Evolutionary conservation across 2,113 vertebrate genomes (phyloP), one percentile per base, ranked within the genome.

Genomic region (Cephalopholis sonnerati): DNA sequence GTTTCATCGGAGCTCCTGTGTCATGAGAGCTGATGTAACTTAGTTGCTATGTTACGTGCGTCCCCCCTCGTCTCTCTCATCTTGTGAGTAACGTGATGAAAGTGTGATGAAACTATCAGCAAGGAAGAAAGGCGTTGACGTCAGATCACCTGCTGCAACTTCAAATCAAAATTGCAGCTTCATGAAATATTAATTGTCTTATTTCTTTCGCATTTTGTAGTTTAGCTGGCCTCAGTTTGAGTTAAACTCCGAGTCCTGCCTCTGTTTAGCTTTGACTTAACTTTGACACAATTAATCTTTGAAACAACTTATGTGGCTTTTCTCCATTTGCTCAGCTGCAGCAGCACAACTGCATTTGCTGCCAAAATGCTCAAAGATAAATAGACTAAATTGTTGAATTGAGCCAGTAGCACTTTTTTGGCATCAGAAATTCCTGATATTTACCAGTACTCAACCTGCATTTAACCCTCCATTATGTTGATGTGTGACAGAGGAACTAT

Each of bases 11-110:
- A 27, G 65, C 68, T 74, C 53, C 55, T 18, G 55, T 32, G 46
- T 86, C 69, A 1, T 16, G 15, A 15, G 67, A 69, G 58, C 80
- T 92, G 86, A 93, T 89, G 86, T 88, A 88, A 90, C 58, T 61
- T 20, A 1, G 87, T 53, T 82, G 79, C 88, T 20, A 32, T 51
- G 87, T 81, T 90, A 63, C 84, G 11, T 1, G n/a, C 11, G 7
- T 7, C 27, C 50, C 63, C 65, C 32, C 25, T 58, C 22, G 24
- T 22, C 39, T 44, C 44, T 36, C 32, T 57, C 32, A 63, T 65
- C 63, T 10, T 29, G 20, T 4, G 36, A 57, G 51, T 48, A 74
- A 63, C 25, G 36, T 90, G 90, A 90, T 78, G 86, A 81, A 88
- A 91, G 74, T 0, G 8, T 20, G 29, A 80, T 93, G 90, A 90